Evolutionary conservation across 2,888 invertebrate species (phyloP).

Genomic region (Aplocera efformata): DNA sequence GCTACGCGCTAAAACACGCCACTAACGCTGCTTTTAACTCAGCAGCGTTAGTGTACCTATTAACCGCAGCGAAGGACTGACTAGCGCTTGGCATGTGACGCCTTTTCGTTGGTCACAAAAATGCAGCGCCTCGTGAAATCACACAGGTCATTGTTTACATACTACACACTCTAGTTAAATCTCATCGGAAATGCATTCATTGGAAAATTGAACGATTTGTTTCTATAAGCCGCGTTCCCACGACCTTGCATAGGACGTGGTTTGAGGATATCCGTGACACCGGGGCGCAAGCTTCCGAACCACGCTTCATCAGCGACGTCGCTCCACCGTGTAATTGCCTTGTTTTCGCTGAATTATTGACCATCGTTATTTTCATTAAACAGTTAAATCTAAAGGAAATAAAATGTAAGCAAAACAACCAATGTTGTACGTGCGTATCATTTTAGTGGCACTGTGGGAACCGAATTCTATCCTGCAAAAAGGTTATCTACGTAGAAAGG

Average conservation of each 20-base stretch:
- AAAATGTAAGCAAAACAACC: slow-evolving; percentile 1
- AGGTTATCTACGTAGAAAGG: slow-evolving; percentile 2
- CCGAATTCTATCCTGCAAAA: slow-evolving; percentile 4
- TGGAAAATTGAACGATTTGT: slow-evolving; percentile 7
- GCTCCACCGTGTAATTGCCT: slow-evolving; percentile 54
- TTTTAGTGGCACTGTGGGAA: background rate
- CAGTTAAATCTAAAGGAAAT: slow-evolving; percentile 5
- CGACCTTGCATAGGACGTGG: slow-evolving; percentile 36
- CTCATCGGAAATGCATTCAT: slow-evolving; percentile 6
- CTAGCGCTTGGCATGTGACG: too few species aligned
- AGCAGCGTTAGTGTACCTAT: too few species aligned
- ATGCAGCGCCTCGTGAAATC: too few species aligned
- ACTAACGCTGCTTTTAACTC: too few species aligned
- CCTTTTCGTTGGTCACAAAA: too few species aligned
- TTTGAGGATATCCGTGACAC: slow-evolving; percentile 43
- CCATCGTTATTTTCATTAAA: slow-evolving; percentile 21
- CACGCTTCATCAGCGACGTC: slow-evolving; percentile 47
- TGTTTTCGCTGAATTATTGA: slow-evolving; percentile 35
- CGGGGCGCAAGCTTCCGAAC: slow-evolving; percentile 18
- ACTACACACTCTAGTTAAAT: too few species aligned
- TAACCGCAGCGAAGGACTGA: too few species aligned
- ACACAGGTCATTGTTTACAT: too few species aligned
- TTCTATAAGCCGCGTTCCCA: slow-evolving; percentile 28
- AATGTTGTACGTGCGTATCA: background rate
- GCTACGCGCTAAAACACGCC: too few species aligned